Percentiles rank a stretch among this genome's conserved stretches.
Evolutionary conservation across 2,797 vertebrate species (phyloP).

Genomic region (Squalus acanthias): DNA sequence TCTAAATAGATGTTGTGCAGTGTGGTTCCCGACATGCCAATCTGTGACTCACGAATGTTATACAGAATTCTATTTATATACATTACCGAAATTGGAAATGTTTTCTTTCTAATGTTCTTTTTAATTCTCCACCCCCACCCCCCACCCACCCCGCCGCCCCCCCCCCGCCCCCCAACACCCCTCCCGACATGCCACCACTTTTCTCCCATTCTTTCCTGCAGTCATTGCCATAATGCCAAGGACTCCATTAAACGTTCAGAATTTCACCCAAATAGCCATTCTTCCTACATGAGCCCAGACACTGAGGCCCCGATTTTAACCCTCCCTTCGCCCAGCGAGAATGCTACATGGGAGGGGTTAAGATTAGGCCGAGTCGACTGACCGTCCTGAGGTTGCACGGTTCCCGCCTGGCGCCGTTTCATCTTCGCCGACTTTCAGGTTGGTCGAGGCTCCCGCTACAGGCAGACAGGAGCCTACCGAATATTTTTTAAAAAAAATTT

Average conservation of each 20-base stretch:
- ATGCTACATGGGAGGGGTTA: background rate
- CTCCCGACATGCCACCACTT: background rate
- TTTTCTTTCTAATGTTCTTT: background rate
- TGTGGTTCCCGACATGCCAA: background rate
- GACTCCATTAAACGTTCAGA: background rate
- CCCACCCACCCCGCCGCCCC: background rate
- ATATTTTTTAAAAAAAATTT: no score
- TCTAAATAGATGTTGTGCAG: background rate
- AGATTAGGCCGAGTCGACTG: background rate
- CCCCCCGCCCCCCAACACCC: background rate
- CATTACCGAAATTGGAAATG: background rate
- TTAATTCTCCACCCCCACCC: background rate
- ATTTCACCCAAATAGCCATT: background rate
- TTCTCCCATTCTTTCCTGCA: background rate
- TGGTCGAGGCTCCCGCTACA: no score
- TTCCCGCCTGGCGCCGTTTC: background rate
- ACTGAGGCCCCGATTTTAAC: background rate
- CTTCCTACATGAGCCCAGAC: background rate
- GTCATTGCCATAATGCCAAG: background rate
- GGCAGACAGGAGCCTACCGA: background rate
- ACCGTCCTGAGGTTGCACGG: background rate
- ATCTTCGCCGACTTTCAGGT: background rate
- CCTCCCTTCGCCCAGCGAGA: background rate
- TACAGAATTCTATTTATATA: background rate
- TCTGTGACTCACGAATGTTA: background rate